Conservation (phyloP, 2,797 vertebrate genomes). For the Linurgus olivaceus region DNA sequence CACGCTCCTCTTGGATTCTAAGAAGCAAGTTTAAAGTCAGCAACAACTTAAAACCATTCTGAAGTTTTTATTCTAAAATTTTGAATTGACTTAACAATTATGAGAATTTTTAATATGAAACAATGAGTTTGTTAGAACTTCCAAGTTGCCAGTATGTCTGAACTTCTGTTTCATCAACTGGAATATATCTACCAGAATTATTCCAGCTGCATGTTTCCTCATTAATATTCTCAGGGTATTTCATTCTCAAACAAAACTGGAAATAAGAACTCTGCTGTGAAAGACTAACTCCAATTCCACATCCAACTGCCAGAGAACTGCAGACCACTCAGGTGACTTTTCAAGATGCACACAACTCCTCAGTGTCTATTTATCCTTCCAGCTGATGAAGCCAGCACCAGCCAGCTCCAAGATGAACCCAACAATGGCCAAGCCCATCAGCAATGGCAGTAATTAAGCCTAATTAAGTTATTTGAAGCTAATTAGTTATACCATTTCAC, state of each 20-base stretch:
- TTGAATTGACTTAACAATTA: background rate
- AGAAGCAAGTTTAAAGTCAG: constrained; percentile 13
- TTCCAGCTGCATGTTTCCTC: background rate
- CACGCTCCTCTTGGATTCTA: constrained; percentile 97
- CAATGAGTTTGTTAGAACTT: background rate
- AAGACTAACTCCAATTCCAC: background rate
- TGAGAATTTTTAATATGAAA: background rate
- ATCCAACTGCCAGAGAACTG: background rate
- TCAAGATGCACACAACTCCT: background rate
- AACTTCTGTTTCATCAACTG: background rate
- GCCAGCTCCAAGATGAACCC: background rate
- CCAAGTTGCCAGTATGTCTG: background rate
- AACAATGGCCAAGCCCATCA: background rate
- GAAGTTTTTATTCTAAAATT: background rate
- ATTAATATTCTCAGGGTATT: background rate
- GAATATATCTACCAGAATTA: background rate
- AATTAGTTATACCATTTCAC: background rate
- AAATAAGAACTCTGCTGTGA: background rate
- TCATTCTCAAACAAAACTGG: background rate
- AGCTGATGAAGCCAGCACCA: background rate
- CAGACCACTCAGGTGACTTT: background rate
- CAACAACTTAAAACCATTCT: background rate
- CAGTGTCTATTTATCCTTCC: background rate
- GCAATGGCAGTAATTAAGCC: background rate
- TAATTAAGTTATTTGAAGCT: background rate